Conservation (phyloP, 53 echinoderm and acorn worm species). For the Mesocentrotus franciscanus region DNA sequence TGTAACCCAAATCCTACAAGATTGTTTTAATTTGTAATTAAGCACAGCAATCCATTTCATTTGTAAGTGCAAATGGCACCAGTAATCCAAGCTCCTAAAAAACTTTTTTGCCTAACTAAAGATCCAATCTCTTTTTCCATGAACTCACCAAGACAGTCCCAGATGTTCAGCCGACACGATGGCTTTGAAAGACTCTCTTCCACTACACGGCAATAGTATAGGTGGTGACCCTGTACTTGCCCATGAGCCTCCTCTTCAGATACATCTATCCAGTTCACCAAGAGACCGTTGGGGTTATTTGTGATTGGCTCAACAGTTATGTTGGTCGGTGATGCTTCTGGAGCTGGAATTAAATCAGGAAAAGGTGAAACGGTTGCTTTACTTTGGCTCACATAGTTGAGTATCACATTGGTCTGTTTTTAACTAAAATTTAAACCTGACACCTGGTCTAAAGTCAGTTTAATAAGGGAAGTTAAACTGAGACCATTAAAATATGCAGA, state of each 20-base stretch:
- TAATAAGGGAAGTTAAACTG: no score
- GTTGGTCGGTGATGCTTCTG: constrained; percentile 34
- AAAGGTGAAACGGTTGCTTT: background rate
- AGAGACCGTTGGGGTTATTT: constrained; percentile 15
- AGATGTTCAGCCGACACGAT: background rate
- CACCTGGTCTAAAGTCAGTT: no score
- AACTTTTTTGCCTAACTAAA: background rate
- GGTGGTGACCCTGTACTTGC: background rate
- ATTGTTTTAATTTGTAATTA: no score
- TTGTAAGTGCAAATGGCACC: background rate
- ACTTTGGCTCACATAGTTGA: no score
- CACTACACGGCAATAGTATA: constrained; percentile 24
- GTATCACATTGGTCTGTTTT: no score
- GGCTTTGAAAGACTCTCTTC: background rate
- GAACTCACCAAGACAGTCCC: constrained; percentile 34
- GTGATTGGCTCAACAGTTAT: constrained; percentile 16
- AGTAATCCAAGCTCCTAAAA: background rate
- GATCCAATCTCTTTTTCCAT: background rate
- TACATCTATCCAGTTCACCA: constrained; percentile 45
- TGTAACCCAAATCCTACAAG: no score
- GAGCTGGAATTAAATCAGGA: background rate
- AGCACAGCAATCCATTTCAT: background rate
- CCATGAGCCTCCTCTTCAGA: constrained; percentile 54
- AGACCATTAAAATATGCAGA: no score
- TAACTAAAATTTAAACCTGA: no score